Evolutionary conservation across 2,888 invertebrate genomes (phyloP).

Genomic region (Prosopocoilus inquinatus): DNA sequence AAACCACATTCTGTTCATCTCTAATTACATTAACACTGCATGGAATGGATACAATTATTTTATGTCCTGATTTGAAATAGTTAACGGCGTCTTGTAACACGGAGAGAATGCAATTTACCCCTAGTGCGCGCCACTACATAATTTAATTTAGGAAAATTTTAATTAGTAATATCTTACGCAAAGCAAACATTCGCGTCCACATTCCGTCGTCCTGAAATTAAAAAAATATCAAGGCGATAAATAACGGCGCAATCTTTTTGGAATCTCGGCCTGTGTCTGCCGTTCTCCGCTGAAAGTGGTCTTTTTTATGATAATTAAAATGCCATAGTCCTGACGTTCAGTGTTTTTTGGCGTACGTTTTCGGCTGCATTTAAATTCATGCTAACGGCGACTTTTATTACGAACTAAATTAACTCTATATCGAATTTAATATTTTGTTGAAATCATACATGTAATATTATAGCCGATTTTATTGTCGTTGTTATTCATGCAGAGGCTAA

Average conservation of each 20-base stretch:
- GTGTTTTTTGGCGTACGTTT: slow-evolving; percentile 16
- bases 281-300: slow-evolving; percentile 9
- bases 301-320: slow-evolving; percentile 32
- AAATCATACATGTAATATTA: slow-evolving; percentile 19
- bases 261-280: slow-evolving; percentile 16
- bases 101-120: slow-evolving; percentile 3
- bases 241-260: slow-evolving; percentile 15
- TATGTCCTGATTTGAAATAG: slow-evolving; percentile 41
- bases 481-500: slow-evolving; percentile 8
- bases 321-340: slow-evolving; percentile 27
- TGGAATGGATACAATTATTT: slow-evolving; percentile 47
- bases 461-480: slow-evolving; percentile 13
- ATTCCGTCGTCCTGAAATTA: background rate
- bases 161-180: background rate
- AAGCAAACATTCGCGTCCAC: background rate
- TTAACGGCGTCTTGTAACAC: slow-evolving; percentile 17
- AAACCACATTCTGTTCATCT: slow-evolving; percentile 42
- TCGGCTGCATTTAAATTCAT: slow-evolving; percentile 25
- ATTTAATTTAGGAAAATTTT: background rate
- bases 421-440: slow-evolving; percentile 28
- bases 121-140: background rate
- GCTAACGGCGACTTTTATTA: slow-evolving; percentile 29
- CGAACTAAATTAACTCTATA: slow-evolving; percentile 27
- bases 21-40: slow-evolving; percentile 46
- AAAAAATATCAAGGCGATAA: slow-evolving; percentile 7